These are phyloP conservation scores for Melanotaenia boesemani DNA, from an alignment of 2,797 vertebrate genomes.

Conservation along the genomic window DNA sequence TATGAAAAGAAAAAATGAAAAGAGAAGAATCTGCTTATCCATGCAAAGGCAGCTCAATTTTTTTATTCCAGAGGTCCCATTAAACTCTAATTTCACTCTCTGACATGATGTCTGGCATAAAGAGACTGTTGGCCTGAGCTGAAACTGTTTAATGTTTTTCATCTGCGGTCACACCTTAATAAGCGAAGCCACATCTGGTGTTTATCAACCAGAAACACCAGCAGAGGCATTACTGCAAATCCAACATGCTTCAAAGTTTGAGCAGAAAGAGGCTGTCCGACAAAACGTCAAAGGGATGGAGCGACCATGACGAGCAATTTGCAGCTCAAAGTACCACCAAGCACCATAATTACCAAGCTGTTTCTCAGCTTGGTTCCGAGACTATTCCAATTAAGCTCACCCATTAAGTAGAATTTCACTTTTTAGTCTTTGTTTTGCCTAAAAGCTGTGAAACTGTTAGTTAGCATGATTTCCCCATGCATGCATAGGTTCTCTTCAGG, in stretches of 20 bases:
- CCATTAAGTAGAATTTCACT: not conserved
- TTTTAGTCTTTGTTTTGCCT: not conserved
- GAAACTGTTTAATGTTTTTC: not conserved
- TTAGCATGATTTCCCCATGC: no score
- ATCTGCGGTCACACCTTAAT: not conserved
- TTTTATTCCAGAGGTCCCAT: not conserved
- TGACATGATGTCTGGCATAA: not conserved
- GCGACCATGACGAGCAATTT: not conserved
- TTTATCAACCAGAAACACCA: not conserved
- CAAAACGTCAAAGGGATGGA: not conserved
- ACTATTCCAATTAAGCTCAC: not conserved
- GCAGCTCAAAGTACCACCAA: not conserved
- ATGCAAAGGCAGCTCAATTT: conserved; percentile 1
- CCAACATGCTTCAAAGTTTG: not conserved
- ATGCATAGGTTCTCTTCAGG: no score
- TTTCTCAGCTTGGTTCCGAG: not conserved
- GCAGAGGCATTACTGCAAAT: not conserved
- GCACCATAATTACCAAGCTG: not conserved
- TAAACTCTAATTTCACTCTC: not conserved
- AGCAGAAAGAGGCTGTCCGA: not conserved
- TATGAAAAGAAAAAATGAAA: not conserved
- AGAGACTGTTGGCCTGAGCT: not conserved
- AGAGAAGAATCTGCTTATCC: conserved; percentile 2
- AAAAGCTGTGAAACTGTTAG: not conserved
- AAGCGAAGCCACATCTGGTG: conserved; percentile 5